Conservation (phyloP, 2,113 vertebrate genomes). For the Polypterus senegalus region DNA sequence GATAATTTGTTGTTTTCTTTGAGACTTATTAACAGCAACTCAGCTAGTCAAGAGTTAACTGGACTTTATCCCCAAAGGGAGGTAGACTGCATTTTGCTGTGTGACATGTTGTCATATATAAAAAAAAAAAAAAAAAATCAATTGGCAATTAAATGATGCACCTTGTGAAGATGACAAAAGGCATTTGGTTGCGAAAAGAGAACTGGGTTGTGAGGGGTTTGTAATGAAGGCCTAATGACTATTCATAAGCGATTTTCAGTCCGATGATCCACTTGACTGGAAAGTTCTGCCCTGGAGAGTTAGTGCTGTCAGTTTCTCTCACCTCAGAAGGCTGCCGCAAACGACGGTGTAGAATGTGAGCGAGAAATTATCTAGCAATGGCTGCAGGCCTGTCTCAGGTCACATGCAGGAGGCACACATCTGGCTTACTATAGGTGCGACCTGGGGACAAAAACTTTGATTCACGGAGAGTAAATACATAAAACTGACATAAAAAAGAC, state of each 20-base stretch:
- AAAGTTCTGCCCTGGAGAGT: constrained; percentile 98
- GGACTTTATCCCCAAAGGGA: constrained; percentile 65
- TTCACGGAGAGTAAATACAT: constrained; percentile 44
- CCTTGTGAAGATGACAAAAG: constrained; percentile 98
- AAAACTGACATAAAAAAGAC: constrained; percentile 30
- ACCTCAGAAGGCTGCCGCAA: constrained; percentile 91
- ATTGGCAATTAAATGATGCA: constrained; percentile 99
- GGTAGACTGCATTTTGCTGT: constrained; percentile 79
- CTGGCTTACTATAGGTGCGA: constrained; percentile 90
- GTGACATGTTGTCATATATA: constrained; percentile 97
- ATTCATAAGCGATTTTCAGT: constrained; percentile 98
- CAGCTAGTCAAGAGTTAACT: constrained; percentile 67
- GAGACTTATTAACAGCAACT: constrained; percentile 28
- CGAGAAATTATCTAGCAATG: constrained; percentile 85
- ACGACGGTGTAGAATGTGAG: constrained; percentile 82
- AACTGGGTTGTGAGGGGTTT: constrained; percentile 80
- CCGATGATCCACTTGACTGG: constrained; percentile 96
- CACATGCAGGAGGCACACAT: constrained; percentile 84
- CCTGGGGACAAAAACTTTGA: constrained; percentile 69
- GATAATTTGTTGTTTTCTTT: too few species aligned
- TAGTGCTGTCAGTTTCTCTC: constrained; percentile 96
- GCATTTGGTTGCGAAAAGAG: constrained; percentile 90
- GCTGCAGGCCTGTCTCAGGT: constrained; percentile 82
- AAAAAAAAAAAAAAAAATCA: constrained; percentile 66
- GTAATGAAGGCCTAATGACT: constrained; percentile 99